Evolutionary conservation across 2,797 vertebrate genomes (phyloP), one percentile per base, ranked within the genome.

Genomic region (Lepilemur ruficaudatus): DNA sequence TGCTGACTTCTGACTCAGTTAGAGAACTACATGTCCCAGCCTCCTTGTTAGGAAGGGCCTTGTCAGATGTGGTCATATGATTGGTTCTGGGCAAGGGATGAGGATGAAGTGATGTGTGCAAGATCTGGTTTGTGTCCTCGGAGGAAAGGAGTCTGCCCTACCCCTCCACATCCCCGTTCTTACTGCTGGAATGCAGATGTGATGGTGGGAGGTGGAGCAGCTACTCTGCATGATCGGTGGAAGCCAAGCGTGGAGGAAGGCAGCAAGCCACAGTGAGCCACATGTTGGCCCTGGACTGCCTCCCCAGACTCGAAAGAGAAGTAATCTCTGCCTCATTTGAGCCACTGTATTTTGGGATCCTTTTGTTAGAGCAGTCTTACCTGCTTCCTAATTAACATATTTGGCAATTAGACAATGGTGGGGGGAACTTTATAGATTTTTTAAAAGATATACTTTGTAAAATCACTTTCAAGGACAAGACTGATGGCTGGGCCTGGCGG

Each of bases 401-500:
- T 1, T 61, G 61, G 30, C 52, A 81, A 46, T 5, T 28, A 87
- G 67, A 38, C 94, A 85, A 95, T n/a, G 50, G 78, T 25, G 43
- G 32, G 57, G 35, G 32, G 32, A 79, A 72, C 25, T 46, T 89
- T 14, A n/a, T 14, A 46, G 41, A 63, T 79, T 63, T 35, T 67
- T 8, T 69, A 93, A 78, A 84, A 73, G 7, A 73, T 20, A 48
- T 46, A n/a, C 32, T 79, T 59, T 18, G 41, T 9, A 67, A 87
- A 59, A n/a, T 52, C 35, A 78, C 30, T 79, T 95, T 79, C 14
- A 59, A 93, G 59, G 50, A 59, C 18, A 67, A 85, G 13, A 46
- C 32, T 8, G 52, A n/a, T n/a, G 32, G 63, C 63, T 9, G 15
- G 32, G 63, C 7, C 17, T 65, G 32, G 7, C n/a, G 63, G 32